Conservation (phyloP, 1,140 invertebrate genomes). For the Brachionus paranguensis region DNA sequence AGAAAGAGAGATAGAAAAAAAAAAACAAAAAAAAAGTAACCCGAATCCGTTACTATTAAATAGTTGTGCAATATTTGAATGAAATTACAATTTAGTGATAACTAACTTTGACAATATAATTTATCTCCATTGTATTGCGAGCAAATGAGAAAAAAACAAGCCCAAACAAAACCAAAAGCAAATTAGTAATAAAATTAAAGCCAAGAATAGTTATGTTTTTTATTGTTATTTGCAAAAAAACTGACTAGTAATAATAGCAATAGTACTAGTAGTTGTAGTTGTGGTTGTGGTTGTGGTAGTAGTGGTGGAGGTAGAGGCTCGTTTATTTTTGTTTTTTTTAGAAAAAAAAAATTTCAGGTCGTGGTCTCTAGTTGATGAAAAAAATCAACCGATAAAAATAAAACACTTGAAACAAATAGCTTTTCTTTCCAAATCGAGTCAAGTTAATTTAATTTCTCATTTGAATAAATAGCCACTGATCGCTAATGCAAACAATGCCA, state of each 20-base stretch:
- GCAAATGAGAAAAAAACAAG: neutral
- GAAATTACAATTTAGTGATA: constrained; percentile 8
- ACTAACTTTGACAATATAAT: constrained; percentile 21
- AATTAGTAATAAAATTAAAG: constrained; percentile 3
- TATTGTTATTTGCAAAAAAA: neutral
- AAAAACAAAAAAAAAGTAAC: neutral
- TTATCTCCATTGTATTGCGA: neutral
- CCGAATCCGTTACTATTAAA: neutral
- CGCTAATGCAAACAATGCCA: neutral
- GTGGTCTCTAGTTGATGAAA: neutral
- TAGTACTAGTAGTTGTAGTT: neutral
- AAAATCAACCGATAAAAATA: neutral
- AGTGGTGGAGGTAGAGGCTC: neutral
- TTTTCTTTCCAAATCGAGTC: neutral
- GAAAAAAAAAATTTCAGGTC: neutral
- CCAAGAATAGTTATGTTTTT: neutral
- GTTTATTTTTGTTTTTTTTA: neutral
- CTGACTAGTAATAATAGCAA: neutral
- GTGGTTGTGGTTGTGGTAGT: neutral
- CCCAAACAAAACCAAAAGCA: neutral
- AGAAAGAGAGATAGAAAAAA: neutral
- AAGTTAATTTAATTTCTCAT: neutral
- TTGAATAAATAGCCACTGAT: neutral
- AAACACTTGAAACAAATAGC: neutral
- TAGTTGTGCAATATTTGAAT: neutral